A percentile compares a stretch with the other conserved stretches of the same genome.
Conservation (phyloP, 2,113 vertebrate species). For the Campylomormyrus numenius region DNA sequence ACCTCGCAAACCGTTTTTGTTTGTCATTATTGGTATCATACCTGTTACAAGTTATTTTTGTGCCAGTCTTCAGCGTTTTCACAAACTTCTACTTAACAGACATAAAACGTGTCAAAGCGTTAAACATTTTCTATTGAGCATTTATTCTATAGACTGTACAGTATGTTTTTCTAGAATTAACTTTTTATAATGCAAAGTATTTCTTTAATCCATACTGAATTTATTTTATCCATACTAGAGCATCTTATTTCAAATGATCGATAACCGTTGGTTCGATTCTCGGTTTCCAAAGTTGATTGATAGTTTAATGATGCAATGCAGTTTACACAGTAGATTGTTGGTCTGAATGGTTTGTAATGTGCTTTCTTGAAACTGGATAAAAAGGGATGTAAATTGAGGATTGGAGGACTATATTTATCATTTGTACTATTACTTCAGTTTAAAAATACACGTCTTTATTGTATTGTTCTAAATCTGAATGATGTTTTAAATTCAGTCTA, state of each 20-base stretch:
- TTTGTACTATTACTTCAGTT: background rate
- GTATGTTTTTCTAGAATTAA: background rate
- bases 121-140: background rate
- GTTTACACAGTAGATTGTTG: background rate
- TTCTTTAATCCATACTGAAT: background rate
- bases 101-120: background rate
- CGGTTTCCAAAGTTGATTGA: background rate
- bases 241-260: background rate
- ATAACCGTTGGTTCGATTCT: background rate
- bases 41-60: background rate
- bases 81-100: background rate
- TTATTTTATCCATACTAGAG: background rate
- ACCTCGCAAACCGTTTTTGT: background rate
- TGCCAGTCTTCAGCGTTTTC: background rate
- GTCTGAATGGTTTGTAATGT: background rate
- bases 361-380: background rate
- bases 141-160: background rate
- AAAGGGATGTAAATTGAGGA: background rate
- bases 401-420: background rate
- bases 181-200: background rate
- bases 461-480: background rate
- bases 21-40: conserved; percentile 8
- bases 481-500: background rate
- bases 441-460: background rate
- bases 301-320: background rate